Evolutionary conservation across 2,113 vertebrate species (phyloP).

Genomic region (Strigops habroptila): DNA sequence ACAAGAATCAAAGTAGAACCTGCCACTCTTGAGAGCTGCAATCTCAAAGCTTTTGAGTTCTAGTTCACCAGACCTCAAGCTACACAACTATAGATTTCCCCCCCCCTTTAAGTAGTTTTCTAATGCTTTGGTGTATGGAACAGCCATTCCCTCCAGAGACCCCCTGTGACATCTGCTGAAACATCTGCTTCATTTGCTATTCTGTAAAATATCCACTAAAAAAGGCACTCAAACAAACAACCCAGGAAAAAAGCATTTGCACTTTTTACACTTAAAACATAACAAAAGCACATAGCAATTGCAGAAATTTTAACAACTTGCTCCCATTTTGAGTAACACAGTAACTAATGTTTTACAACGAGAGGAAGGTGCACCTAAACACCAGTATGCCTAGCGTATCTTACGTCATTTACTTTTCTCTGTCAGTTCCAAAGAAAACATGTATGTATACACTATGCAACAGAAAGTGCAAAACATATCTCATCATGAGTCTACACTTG

Average conservation of each 20-base stretch:
- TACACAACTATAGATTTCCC: neutral
- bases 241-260: neutral
- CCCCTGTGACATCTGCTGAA: conserved; percentile 63
- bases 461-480: neutral
- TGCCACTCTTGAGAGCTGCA: neutral
- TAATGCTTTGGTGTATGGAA: neutral
- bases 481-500: neutral
- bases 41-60: neutral
- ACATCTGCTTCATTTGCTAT: conserved; percentile 62
- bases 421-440: conserved; percentile 7
- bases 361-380: neutral
- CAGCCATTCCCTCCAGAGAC: conserved; percentile 41
- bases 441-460: neutral
- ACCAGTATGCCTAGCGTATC: neutral
- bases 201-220: neutral
- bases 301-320: conserved; percentile 35
- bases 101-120: neutral
- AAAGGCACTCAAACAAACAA: conserved; percentile 36
- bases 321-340: conserved; percentile 24
- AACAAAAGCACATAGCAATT: conserved; percentile 11
- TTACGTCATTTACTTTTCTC: conserved; percentile 12
- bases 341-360: neutral
- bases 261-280: neutral
- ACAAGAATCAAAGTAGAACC: neutral
- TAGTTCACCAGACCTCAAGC: conserved; percentile 6